phyloP scores from a whole-genome alignment of 2,888 invertebrate species.

The Iselma pallidipennis region DNA sequence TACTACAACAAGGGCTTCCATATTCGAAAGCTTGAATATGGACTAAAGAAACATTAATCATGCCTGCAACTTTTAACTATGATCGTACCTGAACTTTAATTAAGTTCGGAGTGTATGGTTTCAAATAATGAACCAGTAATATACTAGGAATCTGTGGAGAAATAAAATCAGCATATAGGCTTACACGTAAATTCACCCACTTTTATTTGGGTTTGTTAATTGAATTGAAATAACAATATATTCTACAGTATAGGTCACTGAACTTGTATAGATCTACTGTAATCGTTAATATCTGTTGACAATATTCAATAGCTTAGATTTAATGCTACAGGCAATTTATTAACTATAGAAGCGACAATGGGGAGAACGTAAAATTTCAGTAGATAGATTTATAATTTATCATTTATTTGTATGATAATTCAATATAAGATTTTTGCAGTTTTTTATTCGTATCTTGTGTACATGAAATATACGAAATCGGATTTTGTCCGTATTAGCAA shows the following conservation, averaged over 20 bases:
- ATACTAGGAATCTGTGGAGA: neutral
- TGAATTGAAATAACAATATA: too few relatives aligned
- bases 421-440: neutral
- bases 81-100: neutral
- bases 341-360: neutral
- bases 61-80: conserved; percentile 2
- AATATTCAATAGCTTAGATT: too few relatives aligned
- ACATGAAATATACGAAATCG: neutral
- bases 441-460: neutral
- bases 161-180: too few relatives aligned
- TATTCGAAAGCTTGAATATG: conserved; percentile 4
- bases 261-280: too few relatives aligned
- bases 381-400: neutral
- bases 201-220: too few relatives aligned
- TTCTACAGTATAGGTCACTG: too few relatives aligned
- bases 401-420: neutral
- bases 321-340: too few relatives aligned
- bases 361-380: too few relatives aligned
- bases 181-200: too few relatives aligned
- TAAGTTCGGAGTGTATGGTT: neutral
- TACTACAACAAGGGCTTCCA: conserved; percentile 5
- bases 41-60: conserved; percentile 12
- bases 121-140: neutral
- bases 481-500: neutral
- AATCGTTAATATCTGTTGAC: too few relatives aligned